Percentiles rank a stretch among this genome's conserved stretches.
phyloP scores from a whole-genome alignment of 2,797 vertebrate species.

The Lepilemur septentrionalis region DNA sequence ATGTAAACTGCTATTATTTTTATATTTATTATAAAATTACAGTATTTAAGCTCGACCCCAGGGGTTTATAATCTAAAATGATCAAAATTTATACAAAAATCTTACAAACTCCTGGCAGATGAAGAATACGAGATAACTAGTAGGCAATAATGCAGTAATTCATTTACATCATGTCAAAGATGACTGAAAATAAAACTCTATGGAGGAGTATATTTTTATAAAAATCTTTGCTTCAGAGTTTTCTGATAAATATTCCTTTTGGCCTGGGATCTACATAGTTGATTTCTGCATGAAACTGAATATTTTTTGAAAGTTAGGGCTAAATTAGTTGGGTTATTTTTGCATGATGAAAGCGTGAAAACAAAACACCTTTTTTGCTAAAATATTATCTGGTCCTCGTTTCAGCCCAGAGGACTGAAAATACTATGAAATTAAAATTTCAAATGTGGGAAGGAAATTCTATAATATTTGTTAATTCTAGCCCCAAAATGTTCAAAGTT shows the following conservation, averaged over 20 bases:
- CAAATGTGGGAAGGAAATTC: conserved; percentile 78
- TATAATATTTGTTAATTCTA: conserved; percentile 81
- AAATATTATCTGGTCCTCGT: conserved; percentile 79
- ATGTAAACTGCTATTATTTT: not conserved
- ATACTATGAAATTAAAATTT: conserved; percentile 80
- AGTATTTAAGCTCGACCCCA: not conserved
- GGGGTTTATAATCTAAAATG: not conserved
- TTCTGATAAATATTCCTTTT: conserved; percentile 77
- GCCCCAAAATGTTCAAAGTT: conserved; percentile 80
- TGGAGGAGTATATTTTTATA: conserved; percentile 65
- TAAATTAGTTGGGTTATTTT: conserved; percentile 79
- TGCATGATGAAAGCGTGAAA: conserved; percentile 76
- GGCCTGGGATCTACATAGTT: conserved; percentile 68
- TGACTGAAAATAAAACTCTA: conserved; percentile 75
- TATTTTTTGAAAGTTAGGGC: conserved; percentile 75
- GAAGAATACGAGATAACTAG: conserved; percentile 29
- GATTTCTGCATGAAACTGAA: conserved; percentile 73
- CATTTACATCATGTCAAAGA: conserved; percentile 68
- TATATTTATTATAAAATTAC: conserved; percentile 47
- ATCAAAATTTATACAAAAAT: conserved; percentile 47
- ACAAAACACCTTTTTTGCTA: conserved; percentile 80
- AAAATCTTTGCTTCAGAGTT: conserved; percentile 69
- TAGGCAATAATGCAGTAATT: conserved; percentile 54
- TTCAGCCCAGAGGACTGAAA: conserved; percentile 75
- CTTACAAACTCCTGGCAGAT: conserved; percentile 38